These are phyloP conservation scores for Pseudomyrmex concolor DNA, from an alignment of 1,140 invertebrate species.

Conservation along the genomic window DNA sequence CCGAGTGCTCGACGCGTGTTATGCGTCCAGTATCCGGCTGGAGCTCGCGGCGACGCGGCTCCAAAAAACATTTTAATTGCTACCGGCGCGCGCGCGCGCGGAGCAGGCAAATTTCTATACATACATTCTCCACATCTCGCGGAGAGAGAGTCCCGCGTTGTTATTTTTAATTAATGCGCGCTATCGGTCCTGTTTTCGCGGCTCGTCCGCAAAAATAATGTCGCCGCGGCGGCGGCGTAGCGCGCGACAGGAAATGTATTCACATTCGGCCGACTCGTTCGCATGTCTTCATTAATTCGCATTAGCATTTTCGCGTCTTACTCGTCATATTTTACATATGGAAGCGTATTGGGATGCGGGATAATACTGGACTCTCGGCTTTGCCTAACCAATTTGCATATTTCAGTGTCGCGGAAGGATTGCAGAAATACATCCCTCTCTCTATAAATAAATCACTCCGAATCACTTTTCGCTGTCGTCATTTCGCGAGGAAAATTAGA, in stretches of 20 bases:
- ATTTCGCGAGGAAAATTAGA: too few relatives aligned
- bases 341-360: background rate
- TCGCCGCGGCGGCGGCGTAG: conserved; percentile 1
- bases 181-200: conserved; percentile 56
- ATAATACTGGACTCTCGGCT: background rate
- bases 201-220: conserved; percentile 53
- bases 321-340: conserved; percentile 23
- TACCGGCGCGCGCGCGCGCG: conserved; percentile 16
- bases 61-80: conserved; percentile 66
- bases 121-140: conserved; percentile 49
- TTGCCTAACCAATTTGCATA: background rate
- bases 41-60: conserved; percentile 34
- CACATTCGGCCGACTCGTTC: conserved; percentile 1
- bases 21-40: conserved; percentile 43
- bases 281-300: conserved; percentile 44
- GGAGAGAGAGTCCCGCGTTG: conserved; percentile 39
- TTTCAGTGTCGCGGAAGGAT: background rate
- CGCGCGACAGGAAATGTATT: conserved; percentile 38
- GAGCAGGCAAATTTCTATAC: conserved; percentile 45
- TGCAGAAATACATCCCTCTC: background rate
- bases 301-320: conserved; percentile 35
- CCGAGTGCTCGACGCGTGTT: conserved; percentile 50
- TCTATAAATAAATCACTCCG: background rate
- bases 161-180: conserved; percentile 60
- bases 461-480: too few relatives aligned